Conservation (phyloP, 2,797 vertebrate species). For the Gymnopithys bicolor region DNA sequence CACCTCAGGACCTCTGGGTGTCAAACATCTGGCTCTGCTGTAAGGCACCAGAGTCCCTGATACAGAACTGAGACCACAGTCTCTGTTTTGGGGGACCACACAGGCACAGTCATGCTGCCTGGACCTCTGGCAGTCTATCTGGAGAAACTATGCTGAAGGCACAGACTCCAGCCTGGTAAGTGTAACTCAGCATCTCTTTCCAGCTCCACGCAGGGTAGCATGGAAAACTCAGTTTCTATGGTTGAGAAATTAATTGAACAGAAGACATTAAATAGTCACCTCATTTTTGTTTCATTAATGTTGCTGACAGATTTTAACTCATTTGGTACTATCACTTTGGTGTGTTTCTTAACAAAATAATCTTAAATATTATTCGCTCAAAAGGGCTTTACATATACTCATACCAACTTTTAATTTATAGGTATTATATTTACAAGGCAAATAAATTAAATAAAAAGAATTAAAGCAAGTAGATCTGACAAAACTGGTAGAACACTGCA, state of each 20-base stretch:
- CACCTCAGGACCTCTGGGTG: not conserved
- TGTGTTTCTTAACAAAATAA: not conserved
- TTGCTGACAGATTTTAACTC: not conserved
- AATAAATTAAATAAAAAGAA: not conserved
- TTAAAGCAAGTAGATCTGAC: not conserved
- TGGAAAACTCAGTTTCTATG: not conserved
- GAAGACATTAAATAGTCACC: not conserved
- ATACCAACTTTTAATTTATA: not conserved
- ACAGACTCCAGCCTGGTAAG: not conserved
- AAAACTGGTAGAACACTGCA: not conserved
- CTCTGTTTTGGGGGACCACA: rapidly evolving
- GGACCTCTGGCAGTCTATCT: rapidly evolving
- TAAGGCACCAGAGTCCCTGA: not conserved
- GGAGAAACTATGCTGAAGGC: not conserved
- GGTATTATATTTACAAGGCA: not conserved
- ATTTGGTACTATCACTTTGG: not conserved
- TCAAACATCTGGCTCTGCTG: not conserved
- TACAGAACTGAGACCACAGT: not conserved
- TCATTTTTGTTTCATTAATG: not conserved
- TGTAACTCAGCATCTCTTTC: not conserved
- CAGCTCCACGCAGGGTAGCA: not conserved
- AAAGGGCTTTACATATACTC: not conserved
- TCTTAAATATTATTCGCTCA: not conserved
- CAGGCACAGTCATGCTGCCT: rapidly evolving
- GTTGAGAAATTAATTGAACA: not conserved